A percentile compares a stretch with the other conserved stretches of the same genome.
phyloP scores from a whole-genome alignment of 2,113 vertebrate genomes.

The Ifrita kowaldi region DNA sequence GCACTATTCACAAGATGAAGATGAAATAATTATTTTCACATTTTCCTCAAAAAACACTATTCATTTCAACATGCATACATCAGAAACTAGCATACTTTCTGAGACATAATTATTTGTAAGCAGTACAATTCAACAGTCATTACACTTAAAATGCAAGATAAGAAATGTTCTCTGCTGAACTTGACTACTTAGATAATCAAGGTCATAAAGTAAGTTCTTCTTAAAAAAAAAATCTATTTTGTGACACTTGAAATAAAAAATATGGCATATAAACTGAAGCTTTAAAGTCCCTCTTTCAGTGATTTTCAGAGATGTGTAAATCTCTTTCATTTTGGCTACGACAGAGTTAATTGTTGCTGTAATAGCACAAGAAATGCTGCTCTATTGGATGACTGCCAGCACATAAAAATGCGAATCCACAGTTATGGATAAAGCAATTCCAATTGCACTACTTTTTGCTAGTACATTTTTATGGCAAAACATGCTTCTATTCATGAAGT shows the following conservation, averaged over 20 bases:
- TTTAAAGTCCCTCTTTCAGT: not conserved
- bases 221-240: not conserved
- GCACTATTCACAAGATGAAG: not conserved
- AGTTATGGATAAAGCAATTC: constrained; percentile 33
- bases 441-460: not conserved
- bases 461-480: constrained; percentile 3
- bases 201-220: not conserved
- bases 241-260: constrained; percentile 10
- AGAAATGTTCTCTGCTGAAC: not conserved
- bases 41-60: not conserved
- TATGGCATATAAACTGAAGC: not conserved
- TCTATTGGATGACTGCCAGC: constrained; percentile 9
- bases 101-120: not conserved
- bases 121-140: not conserved
- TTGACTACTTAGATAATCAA: not conserved
- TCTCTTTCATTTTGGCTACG: constrained; percentile 33
- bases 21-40: not conserved
- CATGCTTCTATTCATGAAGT: not conserved
- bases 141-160: not conserved
- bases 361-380: constrained; percentile 23
- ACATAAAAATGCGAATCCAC: constrained; percentile 32
- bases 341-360: constrained; percentile 58
- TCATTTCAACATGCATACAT: not conserved
- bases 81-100: not conserved
- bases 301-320: constrained; percentile 1